Base-by-base conservation (phyloP, 2,888 invertebrate species). In the Agrypnus murinus region DNA sequence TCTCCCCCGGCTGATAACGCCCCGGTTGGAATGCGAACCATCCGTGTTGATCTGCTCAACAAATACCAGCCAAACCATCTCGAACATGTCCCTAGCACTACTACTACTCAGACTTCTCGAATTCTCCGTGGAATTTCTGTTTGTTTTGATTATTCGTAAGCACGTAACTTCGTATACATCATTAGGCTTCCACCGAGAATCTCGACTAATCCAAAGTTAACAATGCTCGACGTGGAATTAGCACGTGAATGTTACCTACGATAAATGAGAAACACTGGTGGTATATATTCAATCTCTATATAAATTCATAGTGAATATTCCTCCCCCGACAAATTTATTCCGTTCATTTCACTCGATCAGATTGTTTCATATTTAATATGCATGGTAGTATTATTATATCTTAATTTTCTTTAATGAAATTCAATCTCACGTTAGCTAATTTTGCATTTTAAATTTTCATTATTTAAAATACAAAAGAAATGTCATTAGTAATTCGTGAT, bases 11-110 rank as follows among this genome's bases (percentile, higher is more conserved):
- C 76, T 78, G 81, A 81, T 81, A 80, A 80, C 79, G 72, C 75
- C 77, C 76, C 74, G 77, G 76, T 76, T 76, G 81, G 82, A 80
- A 82, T 82, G 77, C 79, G 77, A 82, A 79, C 80, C 81, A 82
- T 81, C 79, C 81, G 78, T 81, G 81, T 81, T 81, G 81, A 81
- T 81, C 81, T 69, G 72, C 69, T 72, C 69, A 72, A 81, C 80
- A 81, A 81, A 81, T 82, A 81, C 81, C 82, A 77, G 72, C 78
- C 78, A 74, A 77, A 75, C 76, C 76, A 74, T 72, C 67, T 66
- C 71, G 50, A 71, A 68, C 71, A 69, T 74, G 74, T 72, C 77
- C 71, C 38, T 25, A 2, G 40, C 40, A 10, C 36, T 9, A 14
- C 74, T 67, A 68, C 65, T 64, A 75, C 72, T 62, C 69, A 71